A percentile compares a stretch with the other conserved stretches of the same genome.
These are phyloP conservation scores for Sialia sialis DNA, from an alignment of 2,113 vertebrate species.

Conservation along the genomic window DNA sequence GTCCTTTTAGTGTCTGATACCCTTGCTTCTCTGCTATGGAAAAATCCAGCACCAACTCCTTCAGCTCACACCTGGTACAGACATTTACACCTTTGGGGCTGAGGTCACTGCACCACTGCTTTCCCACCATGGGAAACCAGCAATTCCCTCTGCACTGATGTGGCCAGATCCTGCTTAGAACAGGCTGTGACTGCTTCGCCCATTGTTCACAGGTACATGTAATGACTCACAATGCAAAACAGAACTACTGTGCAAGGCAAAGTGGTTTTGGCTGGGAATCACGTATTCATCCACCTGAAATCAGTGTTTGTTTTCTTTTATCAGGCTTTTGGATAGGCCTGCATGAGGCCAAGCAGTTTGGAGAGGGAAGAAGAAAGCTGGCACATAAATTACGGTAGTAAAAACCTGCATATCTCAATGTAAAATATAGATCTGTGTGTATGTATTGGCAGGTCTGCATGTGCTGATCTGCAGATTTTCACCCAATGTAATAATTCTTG, in stretches of 20 bases:
- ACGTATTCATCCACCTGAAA: background rate
- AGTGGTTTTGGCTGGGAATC: background rate
- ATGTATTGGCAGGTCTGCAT: background rate
- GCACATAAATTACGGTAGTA: background rate
- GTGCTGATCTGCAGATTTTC: background rate
- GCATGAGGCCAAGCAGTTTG: background rate
- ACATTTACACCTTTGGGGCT: background rate
- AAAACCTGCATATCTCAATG: background rate
- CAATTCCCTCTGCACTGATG: fast-evolving
- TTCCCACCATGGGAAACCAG: background rate
- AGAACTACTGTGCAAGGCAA: background rate
- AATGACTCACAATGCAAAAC: background rate
- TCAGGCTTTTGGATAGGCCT: background rate
- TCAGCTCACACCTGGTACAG: background rate
- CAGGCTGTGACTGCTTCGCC: background rate
- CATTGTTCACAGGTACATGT: background rate
- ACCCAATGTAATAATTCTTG: background rate
- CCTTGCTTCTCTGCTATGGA: background rate
- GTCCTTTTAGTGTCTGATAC: background rate
- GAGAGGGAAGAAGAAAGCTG: background rate
- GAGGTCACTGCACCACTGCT: background rate
- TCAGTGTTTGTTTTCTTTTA: background rate
- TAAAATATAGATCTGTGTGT: background rate
- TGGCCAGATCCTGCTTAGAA: background rate
- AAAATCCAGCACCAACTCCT: background rate